Percentiles rank a stretch among this genome's conserved stretches.
Evolutionary conservation across 1,140 invertebrate species (phyloP).

Genomic region (Hydropsyche tenuis): DNA sequence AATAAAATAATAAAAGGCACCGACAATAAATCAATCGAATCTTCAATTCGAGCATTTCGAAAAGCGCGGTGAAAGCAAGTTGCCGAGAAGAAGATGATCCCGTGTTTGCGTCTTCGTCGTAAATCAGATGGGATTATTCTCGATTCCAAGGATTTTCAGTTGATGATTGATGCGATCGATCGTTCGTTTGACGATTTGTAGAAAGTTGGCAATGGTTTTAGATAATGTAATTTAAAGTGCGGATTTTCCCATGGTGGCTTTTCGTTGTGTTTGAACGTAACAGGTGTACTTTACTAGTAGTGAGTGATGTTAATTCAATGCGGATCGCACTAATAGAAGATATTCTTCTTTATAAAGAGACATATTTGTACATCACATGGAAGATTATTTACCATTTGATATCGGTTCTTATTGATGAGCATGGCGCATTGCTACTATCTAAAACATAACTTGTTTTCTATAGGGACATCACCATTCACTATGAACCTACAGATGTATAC

Average conservation of each 20-base stretch:
- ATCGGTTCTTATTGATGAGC: slow-evolving; percentile 37
- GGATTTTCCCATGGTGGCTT: slow-evolving; percentile 12
- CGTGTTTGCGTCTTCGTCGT: no score
- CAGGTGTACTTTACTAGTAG: slow-evolving; percentile 26
- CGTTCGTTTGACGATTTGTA: no score
- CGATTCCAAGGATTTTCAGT: background rate
- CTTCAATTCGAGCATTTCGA: no score
- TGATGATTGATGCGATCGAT: background rate
- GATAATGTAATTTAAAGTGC: background rate
- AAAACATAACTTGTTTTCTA: background rate
- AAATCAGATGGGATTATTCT: background rate
- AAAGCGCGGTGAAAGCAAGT: no score
- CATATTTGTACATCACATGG: slow-evolving; percentile 36
- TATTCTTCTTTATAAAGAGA: slow-evolving; percentile 39
- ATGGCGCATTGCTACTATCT: background rate
- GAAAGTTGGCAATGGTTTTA: background rate
- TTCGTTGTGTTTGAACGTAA: slow-evolving; percentile 9
- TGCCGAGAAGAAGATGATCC: no score
- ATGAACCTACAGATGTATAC: no score
- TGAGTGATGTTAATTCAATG: slow-evolving; percentile 40
- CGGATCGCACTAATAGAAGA: slow-evolving; percentile 34
- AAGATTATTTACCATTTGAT: slow-evolving; percentile 40
- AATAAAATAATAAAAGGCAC: no score
- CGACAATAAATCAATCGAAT: no score
- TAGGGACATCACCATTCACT: background rate